Percentiles rank a stretch among this genome's conserved stretches.
Evolutionary conservation across 2,888 invertebrate genomes (phyloP).

Genomic region (Parthenolecanium corni): DNA sequence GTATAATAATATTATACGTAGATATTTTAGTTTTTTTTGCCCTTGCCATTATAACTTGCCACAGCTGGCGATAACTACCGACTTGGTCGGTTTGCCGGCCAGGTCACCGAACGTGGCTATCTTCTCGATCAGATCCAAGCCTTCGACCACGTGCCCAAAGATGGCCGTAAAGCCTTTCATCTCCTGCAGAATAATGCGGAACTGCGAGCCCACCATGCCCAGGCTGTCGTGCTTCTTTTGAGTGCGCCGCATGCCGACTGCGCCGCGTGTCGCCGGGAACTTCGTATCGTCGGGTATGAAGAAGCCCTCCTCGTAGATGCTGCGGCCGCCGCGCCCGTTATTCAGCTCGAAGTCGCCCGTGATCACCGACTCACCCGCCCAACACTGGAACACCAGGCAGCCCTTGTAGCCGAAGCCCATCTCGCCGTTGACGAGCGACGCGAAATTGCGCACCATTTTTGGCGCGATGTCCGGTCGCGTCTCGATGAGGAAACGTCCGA

Average conservation of each 20-base stretch:
- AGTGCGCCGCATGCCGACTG: conserved; percentile 69
- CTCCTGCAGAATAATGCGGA: conserved; percentile 66
- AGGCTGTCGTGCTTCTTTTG: conserved; percentile 67
- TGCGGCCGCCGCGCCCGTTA: conserved; percentile 66
- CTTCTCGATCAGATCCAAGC: conserved; percentile 64
- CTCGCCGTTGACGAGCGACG: conserved; percentile 57
- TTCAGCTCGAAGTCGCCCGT: conserved; percentile 64
- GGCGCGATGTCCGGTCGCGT: conserved; percentile 66
- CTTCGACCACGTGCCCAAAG: conserved; percentile 68
- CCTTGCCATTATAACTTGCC: conserved; percentile 47
- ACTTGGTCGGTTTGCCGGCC: conserved; percentile 64
- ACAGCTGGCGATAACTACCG: conserved; percentile 60
- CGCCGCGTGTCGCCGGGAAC: conserved; percentile 59
- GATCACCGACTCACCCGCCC: conserved; percentile 70
- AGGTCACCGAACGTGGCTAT: conserved; percentile 65
- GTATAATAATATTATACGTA: too few relatives aligned
- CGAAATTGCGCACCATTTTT: conserved; percentile 69
- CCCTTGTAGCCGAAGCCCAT: conserved; percentile 66
- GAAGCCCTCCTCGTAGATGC: conserved; percentile 62
- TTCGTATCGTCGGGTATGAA: conserved; percentile 73
- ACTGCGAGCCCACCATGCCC: conserved; percentile 74
- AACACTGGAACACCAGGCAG: conserved; percentile 68
- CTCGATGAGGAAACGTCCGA: conserved; percentile 63
- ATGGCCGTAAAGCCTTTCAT: conserved; percentile 74
- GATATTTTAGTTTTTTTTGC: too few relatives aligned